Evolutionary conservation across 37 sponge, comb jelly and placozoan genomes (phyloP).

Genomic region (Halisarca cf. caerulea): DNA sequence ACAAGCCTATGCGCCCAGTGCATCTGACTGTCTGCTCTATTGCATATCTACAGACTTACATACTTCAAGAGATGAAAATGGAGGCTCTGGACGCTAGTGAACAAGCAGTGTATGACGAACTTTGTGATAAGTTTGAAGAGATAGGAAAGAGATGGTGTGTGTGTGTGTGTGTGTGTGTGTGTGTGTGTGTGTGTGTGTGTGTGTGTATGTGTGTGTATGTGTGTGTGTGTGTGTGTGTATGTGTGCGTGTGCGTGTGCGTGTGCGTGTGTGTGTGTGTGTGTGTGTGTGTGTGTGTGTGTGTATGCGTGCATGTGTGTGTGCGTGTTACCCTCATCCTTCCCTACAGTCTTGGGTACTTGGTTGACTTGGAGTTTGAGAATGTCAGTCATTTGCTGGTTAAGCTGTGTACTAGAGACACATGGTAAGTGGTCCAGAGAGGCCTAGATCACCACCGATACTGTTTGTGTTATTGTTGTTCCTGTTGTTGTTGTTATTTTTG

Average conservation of each 20-base stretch:
- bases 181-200: too few species aligned
- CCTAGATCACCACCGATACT: too few species aligned
- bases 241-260: too few species aligned
- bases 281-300: too few species aligned
- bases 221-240: too few species aligned
- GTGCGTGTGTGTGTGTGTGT: too few species aligned
- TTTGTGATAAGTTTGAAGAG: constrained; percentile 44
- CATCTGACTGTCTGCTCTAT: background rate
- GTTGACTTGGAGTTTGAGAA: constrained; percentile 57
- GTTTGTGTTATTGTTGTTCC: background rate
- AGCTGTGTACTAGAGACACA: constrained; percentile 49
- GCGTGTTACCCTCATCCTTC: background rate
- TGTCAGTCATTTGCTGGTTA: constrained; percentile 37
- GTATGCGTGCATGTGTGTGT: background rate
- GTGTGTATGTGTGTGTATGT: too few species aligned
- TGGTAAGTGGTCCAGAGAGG: constrained; percentile 37
- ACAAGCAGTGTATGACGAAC: constrained; percentile 33
- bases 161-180: too few species aligned
- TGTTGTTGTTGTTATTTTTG: too few species aligned
- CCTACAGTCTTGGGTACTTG: constrained; percentile 54
- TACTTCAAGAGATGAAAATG: constrained; percentile 23
- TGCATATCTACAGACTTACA: background rate
- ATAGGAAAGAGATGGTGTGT: constrained; percentile 46
- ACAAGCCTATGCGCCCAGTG: too few species aligned
- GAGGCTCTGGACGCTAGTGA: constrained; percentile 25